Base-by-base conservation (phyloP, 2,888 invertebrate species). In the Didymodactylos carnosus region DNA sequence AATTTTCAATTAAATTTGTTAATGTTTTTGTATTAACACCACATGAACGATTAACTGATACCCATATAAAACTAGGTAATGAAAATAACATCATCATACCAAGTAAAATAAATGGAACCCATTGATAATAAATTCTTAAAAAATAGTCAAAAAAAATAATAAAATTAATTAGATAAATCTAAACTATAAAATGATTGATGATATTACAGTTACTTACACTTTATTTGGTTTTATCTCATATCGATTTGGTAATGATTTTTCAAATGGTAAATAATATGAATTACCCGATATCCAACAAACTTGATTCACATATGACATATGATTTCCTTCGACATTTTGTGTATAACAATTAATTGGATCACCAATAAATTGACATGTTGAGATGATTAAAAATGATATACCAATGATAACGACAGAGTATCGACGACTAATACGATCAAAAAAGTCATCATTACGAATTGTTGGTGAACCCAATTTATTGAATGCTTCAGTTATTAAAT, bases 61-160 rank as follows among this genome's bases (percentile, higher is more conserved):
- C 69, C 73, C 73, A 73, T 14, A 73, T 3, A 35, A 16, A 25
- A 23, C 49, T 41, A 19, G 73, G 73, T 14, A 35, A 13, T 23
- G 43, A 73, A n/a, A 73, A 73, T 11, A 73, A 69, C 14, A 73
- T 35, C 1, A 51, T 51, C 69, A 69, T 69, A 3, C 39, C 16
- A 41, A 39, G 51, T 23, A 73, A 39, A 35, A 73, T 73, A 25
- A 73, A 73, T 16, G 73, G 73, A 29, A 73, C 73, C 73, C 73
- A 73, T 69, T 73, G 73, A 39, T 73, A 73, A 23, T 73, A 73
- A 29, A 53, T 72, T 14, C n/a, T n/a, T n/a, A n/a, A n/a, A n/a
- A n/a, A n/a, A n/a, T n/a, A n/a, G n/a, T n/a, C n/a, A n/a, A n/a
- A n/a, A n/a, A n/a, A n/a, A n/a, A n/a, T n/a, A n/a, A n/a, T n/a